phyloP scores from a whole-genome alignment of 2,113 vertebrate species.

The Thalassoma bifasciatum region DNA sequence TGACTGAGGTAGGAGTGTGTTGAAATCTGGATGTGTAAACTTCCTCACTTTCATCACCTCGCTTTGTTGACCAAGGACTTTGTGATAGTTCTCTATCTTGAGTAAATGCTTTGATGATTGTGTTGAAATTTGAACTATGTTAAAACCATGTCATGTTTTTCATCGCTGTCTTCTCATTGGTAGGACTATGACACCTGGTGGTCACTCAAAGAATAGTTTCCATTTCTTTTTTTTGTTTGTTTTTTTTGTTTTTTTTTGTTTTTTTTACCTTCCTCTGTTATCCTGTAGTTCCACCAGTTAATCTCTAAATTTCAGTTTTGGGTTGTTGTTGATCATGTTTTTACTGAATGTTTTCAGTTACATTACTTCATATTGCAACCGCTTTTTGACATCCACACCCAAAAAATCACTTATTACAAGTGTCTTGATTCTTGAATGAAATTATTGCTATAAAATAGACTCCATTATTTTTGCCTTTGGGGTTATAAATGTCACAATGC shows the following conservation, averaged over 20 bases:
- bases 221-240: neutral
- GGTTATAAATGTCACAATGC: too few relatives aligned
- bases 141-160: neutral
- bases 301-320: too few relatives aligned
- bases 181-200: slow-evolving; percentile 44
- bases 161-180: neutral
- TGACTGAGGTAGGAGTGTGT: neutral
- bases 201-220: neutral
- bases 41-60: neutral
- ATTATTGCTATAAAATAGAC: too few relatives aligned
- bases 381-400: too few relatives aligned
- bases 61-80: neutral
- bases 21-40: neutral
- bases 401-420: too few relatives aligned
- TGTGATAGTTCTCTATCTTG: neutral
- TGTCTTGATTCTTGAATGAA: too few relatives aligned
- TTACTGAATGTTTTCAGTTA: too few relatives aligned
- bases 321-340: too few relatives aligned
- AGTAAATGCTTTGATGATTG: neutral
- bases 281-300: too few relatives aligned
- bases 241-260: neutral
- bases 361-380: too few relatives aligned
- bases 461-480: too few relatives aligned
- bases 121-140: neutral
- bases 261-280: neutral